Base-by-base conservation (phyloP, 2,888 invertebrate genomes). In the Tenthredo distinguenda region DNA sequence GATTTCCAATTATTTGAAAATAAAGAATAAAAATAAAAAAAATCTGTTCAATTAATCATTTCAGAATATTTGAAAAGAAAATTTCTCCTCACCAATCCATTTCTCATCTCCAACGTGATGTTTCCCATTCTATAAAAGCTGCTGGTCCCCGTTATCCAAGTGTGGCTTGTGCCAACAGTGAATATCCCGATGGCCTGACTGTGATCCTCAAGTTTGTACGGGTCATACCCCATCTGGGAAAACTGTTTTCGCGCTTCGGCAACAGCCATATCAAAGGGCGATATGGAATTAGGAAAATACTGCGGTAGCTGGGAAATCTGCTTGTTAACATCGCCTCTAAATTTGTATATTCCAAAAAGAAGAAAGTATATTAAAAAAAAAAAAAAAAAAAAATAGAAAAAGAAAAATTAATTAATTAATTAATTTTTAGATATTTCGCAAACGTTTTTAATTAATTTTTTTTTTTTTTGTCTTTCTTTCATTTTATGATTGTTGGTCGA, bases 91-190 rank as follows among this genome's bases (percentile, higher is more conserved):
- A 96, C 94, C 0, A 96, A 96, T 87, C 97, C 96, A 87, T 97
- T 97, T 89, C 95, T 95, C 94, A 98, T 95, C 88, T 95, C 95
- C 37, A 97, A 94, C 0, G 96, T 95, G 84, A 98, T 96, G 89
- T 98, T 96, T 0, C 97, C 98, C 50, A 97, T 96, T 82, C 98
- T 95, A 92, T 98, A 97, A 90, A 98, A 96, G 5, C 97, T 97
- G 0, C 97, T 96, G 84, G 97, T 93, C 0, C 98, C 98, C 55
- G 95, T 96, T 18, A 98, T 91, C 96, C 97, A 97, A 0, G 98
- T 98, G 87, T 97, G 96, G 0, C 95, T 94, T 87, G 97, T 94
- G 79, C 96, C 95, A 0, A 97, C 94, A 4, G 96, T 96, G 88
- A 97, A 96, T 65, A 97, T 93, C 21, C 97, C 97, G 6, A 92